Percentiles rank a stretch among this genome's conserved stretches.
Evolutionary conservation across 2,113 vertebrate genomes (phyloP).

Genomic region (Charina bottae): DNA sequence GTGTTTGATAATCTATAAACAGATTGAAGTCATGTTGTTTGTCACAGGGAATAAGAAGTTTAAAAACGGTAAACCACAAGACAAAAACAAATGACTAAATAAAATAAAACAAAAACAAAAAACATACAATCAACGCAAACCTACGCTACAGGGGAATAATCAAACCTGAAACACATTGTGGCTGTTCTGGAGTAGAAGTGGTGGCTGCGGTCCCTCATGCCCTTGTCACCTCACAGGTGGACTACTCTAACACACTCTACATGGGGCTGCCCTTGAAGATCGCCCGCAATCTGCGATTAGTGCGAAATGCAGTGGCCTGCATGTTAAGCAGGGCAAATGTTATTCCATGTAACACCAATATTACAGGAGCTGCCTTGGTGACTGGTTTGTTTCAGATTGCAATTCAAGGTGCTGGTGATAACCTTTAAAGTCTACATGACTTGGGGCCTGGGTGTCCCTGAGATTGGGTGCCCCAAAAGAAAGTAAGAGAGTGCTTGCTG

Average conservation of each 20-base stretch:
- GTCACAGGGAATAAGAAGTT: neutral
- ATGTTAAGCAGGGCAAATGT: neutral
- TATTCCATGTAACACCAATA: neutral
- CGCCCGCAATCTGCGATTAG: neutral
- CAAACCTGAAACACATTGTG: neutral
- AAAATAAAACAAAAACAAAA: neutral
- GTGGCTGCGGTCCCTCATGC: neutral
- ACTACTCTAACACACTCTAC: neutral
- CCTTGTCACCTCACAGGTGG: neutral
- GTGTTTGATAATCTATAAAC: neutral
- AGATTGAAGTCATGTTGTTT: neutral
- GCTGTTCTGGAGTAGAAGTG: neutral
- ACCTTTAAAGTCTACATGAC: neutral
- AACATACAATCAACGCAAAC: neutral
- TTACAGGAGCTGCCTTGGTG: neutral
- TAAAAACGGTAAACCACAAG: neutral
- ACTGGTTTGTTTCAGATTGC: neutral
- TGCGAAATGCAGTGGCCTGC: neutral
- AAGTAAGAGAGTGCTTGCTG: neutral
- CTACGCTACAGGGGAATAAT: neutral
- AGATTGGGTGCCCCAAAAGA: neutral
- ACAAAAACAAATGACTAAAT: neutral
- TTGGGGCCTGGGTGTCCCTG: neutral
- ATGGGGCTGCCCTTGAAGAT: neutral
- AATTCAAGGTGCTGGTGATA: neutral